Base-by-base conservation (phyloP, 2,113 vertebrate species). In the Podiceps cristatus region DNA sequence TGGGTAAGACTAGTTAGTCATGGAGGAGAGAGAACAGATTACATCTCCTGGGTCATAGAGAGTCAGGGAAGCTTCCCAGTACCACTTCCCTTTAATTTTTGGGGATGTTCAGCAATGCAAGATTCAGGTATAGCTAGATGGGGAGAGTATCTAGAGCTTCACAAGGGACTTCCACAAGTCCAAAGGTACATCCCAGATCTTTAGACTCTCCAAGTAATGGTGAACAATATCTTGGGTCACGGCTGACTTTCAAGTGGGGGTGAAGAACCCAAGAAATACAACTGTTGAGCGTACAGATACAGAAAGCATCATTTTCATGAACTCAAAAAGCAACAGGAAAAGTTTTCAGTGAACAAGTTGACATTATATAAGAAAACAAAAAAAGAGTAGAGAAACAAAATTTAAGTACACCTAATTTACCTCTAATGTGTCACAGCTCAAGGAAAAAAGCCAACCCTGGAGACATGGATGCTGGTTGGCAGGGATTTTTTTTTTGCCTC, bases 381-480 rank as follows among this genome's bases (percentile, higher is more conserved):
- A 37, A 37, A 55, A 50, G 12, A 40, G 4, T 3, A 13, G 35
- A 63, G 15, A 11, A 60, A 16, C 27, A 59, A 71, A 35, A 31
- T 7, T 37, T 50, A 49, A 45, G 4, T 55, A n/a, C 3, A 23
- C 4, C 31, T 44, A 29, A 55, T 77, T 77, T 60, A 35, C 7
- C 55, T 20, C 37, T 45, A 2, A 8, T 66, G 3, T 44, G 19
- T 31, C 45, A 83, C 10, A 72, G 23, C 4, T 60, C 10, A 45
- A 9, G 4, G 18, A 56, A 40, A 88, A 68, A 68, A 64, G 1
- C 0, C 9, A 67, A 4, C 6, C 3, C 16, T 52, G 18, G 53
- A 28, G 16, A 59, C 1, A 9, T 3, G 7, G 13, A 3, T 42
- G 11, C 1, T 33, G 2, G 3, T 45, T 67, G 12, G 4, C 7